Evolutionary conservation across 2,113 vertebrate genomes (phyloP), one percentile per base, ranked within the genome.

Genomic region (Sclerurus mexicanus): DNA sequence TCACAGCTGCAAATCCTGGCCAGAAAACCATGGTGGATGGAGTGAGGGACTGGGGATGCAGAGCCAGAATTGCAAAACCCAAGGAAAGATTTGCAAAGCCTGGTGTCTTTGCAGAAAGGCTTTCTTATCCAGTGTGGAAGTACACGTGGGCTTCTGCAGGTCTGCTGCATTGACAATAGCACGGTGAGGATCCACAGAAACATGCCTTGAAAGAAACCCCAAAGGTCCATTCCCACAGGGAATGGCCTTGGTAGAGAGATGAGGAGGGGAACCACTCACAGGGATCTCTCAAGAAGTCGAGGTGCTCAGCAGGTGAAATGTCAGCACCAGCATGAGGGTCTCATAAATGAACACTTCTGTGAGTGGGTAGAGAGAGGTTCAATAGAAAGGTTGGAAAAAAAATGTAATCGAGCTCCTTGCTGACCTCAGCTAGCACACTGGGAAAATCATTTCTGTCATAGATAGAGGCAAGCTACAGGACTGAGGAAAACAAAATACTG

Each of bases 21-120:
- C n/a, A 80, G 76, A 66, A 95, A 92, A 35, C 37, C 63, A 4
- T 0, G 0, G 55, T 4, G 46, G n/a, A 27, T 50, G 3, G 2
- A 86, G n/a, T 0, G 0, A 56, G 50, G 30, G 11, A 44, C 14
- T 0, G 3, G 10, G 19, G 25, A 23, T 21, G 67, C 72, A 84
- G 64, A 90, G 31, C 31, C 72, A 86, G 53, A 76, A 58, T 0
- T 62, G 35, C 28, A 22, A 87, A 33, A 60, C n/a, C 40, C 23
- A 17, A 55, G 60, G 6, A 23, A 64, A 76, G 25, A 53, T 33
- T 60, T 60, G 49, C 62, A 76, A 83, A 76, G 75, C 13, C n/a
- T 3, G 1, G 14, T 1, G 2, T 63, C 27, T 59, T 76, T 85
- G 37, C 42, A 93, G 44, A n/a, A 79, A 55, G 22, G n/a, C 4